Base-by-base conservation (phyloP, 1,140 invertebrate species). In the Berghia stephanieae region DNA sequence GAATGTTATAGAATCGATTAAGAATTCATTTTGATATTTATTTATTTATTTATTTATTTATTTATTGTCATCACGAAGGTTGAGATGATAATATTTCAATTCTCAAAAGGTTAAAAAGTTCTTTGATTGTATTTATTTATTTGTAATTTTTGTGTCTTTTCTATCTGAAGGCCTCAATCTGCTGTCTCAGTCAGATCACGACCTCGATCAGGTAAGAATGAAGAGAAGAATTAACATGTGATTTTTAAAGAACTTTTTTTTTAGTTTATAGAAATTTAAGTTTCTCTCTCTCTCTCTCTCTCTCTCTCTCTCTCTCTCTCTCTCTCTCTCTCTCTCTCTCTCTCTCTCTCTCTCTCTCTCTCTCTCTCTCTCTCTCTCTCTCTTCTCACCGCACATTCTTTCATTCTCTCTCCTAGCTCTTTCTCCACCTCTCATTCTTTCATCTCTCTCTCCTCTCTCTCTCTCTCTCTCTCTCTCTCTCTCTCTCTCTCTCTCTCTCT, bases 141-240 rank as follows among this genome's bases (percentile, higher is more conserved):
- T 10, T 31, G 27, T 10, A 21, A 13, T 63, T 49, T n/a, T 13
- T 69, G 8, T 40, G 4, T 69, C 24, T n/a, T 75, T 67, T 74
- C 55, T 4, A n/a, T 31, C 55, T 78, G n/a, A 72, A 81, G 80
- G 44, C 80, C 80, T 36, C 42, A 18, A 36, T 81, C 80, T 71
- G 80, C 68, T 8, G 40, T 52, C 2, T 80, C 78, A 44, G 57
- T 68, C 31, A 79, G 78, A 42, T 55, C 46, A 24, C 74, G 75
- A 55, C 72, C 77, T n/a, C 40, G 55, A 13, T 81, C 81, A 44
- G 78, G 78, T 81, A 49, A 49, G 40, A 40, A 67, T n/a, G n/a
- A n/a, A n/a, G n/a, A n/a, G n/a, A n/a, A n/a, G n/a, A n/a, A n/a
- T n/a, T n/a, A n/a, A n/a, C n/a, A n/a, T n/a, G n/a, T n/a, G 3